phyloP scores from a whole-genome alignment of 2,888 invertebrate genomes.

The Dryomyza anilis region DNA sequence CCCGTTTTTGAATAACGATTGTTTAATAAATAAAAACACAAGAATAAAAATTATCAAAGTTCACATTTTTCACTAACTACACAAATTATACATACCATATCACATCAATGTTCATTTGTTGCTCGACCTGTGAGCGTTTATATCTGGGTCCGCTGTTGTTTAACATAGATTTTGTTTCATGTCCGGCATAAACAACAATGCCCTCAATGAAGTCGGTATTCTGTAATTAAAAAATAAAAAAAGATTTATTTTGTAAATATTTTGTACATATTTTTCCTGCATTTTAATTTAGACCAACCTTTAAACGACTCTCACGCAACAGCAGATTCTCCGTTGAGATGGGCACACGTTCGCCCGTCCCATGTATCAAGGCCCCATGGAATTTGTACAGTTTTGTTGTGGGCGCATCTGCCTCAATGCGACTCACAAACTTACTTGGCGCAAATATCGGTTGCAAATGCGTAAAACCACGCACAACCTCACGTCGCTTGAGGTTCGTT shows the following conservation, averaged over 20 bases:
- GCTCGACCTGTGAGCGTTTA: conserved; percentile 90
- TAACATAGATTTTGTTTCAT: conserved; percentile 97
- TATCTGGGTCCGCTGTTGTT: conserved; percentile 95
- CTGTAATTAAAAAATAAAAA: conserved; percentile 55
- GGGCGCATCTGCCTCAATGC: conserved; percentile 91
- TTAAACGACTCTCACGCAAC: conserved; percentile 89
- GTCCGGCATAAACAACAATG: conserved; percentile 94
- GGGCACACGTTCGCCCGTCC: conserved; percentile 77
- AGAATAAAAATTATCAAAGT: too few species aligned
- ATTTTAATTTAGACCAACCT: conserved; percentile 44
- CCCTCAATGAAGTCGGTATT: conserved; percentile 97
- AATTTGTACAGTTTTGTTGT: conserved; percentile 96
- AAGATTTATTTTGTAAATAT: neutral
- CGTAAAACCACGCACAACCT: conserved; percentile 60
- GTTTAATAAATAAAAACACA: too few species aligned
- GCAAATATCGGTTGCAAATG: conserved; percentile 74
- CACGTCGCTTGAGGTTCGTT: conserved; percentile 89
- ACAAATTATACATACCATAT: conserved; percentile 81
- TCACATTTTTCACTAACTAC: neutral
- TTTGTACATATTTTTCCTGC: neutral
- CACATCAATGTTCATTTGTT: conserved; percentile 93
- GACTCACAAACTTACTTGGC: conserved; percentile 80
- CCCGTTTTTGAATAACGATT: too few species aligned
- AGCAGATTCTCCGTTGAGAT: conserved; percentile 89
- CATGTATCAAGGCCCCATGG: conserved; percentile 85